phyloP scores from a whole-genome alignment of 2,888 invertebrate genomes.

The Athripsodes cinereus region DNA sequence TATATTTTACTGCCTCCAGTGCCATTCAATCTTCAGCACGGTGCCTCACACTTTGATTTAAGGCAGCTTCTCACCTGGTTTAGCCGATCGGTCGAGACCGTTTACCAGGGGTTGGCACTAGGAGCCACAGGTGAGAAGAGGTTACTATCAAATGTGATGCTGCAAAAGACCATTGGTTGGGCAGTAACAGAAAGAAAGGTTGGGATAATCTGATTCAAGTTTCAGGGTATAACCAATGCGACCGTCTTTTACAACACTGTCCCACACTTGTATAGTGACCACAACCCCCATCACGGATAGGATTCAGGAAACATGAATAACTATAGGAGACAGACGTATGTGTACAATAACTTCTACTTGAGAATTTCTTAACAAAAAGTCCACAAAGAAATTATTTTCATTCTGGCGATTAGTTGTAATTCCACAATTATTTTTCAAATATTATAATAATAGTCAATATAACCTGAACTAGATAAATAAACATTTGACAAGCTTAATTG shows the following conservation, averaged over 20 bases:
- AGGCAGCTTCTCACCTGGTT: background rate
- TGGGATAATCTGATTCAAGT: no score
- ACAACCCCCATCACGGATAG: background rate
- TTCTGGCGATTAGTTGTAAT: no score
- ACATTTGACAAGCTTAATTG: no score
- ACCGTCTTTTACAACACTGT: background rate
- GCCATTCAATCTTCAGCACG: slow-evolving; percentile 3
- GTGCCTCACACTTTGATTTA: slow-evolving; percentile 3
- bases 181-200: no score
- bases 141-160: background rate
- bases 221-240: background rate
- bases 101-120: background rate
- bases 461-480: no score
- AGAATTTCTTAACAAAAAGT: no score
- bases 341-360: no score
- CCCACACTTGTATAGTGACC: background rate
- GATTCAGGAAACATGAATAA: no score
- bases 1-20: background rate
- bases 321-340: no score
- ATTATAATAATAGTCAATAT: no score
- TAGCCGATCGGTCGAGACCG: background rate
- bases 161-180: background rate
- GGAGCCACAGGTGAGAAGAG: background rate
- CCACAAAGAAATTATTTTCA: no score
- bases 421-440: no score